A percentile compares a stretch with the other conserved stretches of the same genome.
These are phyloP conservation scores for Lerista edwardsae DNA, from an alignment of 2,797 vertebrate genomes.

Conservation along the genomic window DNA sequence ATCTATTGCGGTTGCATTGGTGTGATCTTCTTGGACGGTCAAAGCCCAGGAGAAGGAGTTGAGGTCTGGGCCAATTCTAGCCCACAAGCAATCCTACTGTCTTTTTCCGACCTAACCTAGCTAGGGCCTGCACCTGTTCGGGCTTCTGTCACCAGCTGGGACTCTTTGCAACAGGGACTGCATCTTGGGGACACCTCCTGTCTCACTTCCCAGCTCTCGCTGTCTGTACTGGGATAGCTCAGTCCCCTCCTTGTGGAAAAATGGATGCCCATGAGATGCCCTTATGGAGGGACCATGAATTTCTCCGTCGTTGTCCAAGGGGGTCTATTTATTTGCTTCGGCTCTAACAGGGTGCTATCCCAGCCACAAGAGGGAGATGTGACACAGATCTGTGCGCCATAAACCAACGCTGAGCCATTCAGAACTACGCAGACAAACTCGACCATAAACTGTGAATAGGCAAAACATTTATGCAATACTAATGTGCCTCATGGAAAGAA, in stretches of 20 bases:
- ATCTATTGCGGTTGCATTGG: background rate
- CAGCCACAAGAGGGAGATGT: slow-evolving; percentile 28
- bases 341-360: background rate
- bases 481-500: too few relatives aligned
- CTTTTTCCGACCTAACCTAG: background rate
- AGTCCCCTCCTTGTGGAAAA: background rate
- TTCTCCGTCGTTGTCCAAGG: too few relatives aligned
- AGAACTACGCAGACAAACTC: background rate
- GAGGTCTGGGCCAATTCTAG: background rate
- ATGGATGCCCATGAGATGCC: background rate
- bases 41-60: background rate
- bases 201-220: too few relatives aligned
- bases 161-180: background rate
- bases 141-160: background rate
- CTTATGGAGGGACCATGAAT: background rate
- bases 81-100: background rate
- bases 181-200: too few relatives aligned
- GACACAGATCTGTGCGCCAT: background rate
- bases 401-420: background rate
- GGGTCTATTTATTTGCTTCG: background rate
- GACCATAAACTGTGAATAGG: background rate
- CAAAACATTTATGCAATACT: too few relatives aligned
- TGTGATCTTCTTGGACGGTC: too few relatives aligned
- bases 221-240: too few relatives aligned
- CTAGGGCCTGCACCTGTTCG: background rate